These are phyloP conservation scores for Pangasius krempfi DNA, from an alignment of 2,797 vertebrate species.

Conservation along the genomic window DNA sequence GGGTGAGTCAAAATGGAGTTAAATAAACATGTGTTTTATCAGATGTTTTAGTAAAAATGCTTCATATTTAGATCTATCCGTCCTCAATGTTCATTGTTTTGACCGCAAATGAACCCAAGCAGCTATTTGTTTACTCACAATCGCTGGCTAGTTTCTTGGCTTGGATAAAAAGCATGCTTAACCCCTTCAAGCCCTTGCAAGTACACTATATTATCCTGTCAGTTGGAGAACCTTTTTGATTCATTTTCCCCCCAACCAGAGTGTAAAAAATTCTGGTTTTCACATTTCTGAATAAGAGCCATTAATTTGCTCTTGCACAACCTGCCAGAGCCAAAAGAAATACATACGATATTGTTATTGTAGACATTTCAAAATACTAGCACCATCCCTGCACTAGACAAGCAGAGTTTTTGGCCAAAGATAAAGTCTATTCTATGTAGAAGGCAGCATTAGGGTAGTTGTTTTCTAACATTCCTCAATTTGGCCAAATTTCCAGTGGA, in stretches of 20 bases:
- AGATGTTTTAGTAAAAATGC: neutral
- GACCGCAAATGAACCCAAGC: neutral
- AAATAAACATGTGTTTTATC: neutral
- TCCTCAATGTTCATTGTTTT: neutral
- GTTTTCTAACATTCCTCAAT: neutral
- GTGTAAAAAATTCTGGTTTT: neutral
- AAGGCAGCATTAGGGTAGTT: neutral
- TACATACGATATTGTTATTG: neutral
- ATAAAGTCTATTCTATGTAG: neutral
- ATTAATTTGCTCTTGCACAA: neutral
- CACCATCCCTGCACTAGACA: neutral
- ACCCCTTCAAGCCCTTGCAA: constrained; percentile 3
- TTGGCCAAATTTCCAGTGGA: neutral
- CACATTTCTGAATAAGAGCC: neutral
- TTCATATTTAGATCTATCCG: neutral
- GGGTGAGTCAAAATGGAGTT: neutral
- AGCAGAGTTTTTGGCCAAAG: neutral
- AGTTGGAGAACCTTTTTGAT: neutral
- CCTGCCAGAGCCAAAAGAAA: neutral
- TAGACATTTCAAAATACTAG: neutral
- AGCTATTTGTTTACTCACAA: neutral
- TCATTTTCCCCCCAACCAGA: neutral
- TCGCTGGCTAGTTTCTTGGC: neutral
- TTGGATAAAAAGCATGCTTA: neutral
- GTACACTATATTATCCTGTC: neutral